Percentiles rank a stretch among this genome's conserved stretches.
Conservation (phyloP, 2,888 invertebrate genomes). For the Thalpophila matura region DNA sequence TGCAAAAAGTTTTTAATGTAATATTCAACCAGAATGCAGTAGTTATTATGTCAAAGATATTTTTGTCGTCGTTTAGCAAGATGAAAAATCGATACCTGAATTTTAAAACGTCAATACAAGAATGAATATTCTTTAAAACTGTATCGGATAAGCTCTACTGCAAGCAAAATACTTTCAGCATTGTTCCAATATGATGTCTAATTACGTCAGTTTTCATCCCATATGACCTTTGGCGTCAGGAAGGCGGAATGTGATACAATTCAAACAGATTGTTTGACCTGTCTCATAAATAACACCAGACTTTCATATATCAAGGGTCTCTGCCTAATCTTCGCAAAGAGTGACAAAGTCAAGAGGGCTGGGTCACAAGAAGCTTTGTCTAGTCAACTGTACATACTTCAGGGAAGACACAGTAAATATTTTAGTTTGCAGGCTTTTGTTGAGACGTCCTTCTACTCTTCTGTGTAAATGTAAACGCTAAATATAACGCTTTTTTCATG, state of each 20-base stretch:
- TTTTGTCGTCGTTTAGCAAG: too few species aligned
- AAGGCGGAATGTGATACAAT: constrained; percentile 19
- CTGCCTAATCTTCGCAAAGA: constrained; percentile 18
- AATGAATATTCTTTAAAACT: too few species aligned
- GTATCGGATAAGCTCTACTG: too few species aligned
- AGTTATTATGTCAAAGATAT: too few species aligned
- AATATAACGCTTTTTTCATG: neutral
- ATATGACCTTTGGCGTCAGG: neutral
- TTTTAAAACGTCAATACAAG: too few species aligned
- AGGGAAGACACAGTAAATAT: constrained; percentile 10
- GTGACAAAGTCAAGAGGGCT: constrained; percentile 12
- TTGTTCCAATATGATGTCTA: neutral
- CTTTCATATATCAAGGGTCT: constrained; percentile 17
- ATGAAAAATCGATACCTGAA: too few species aligned
- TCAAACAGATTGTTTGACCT: constrained; percentile 32
- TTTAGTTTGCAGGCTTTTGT: constrained; percentile 10
- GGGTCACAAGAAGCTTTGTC: constrained; percentile 25
- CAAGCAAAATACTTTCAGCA: too few species aligned
- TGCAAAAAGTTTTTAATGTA: too few species aligned
- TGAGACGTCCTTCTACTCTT: neutral
- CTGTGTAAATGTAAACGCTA: neutral
- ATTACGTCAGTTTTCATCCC: neutral
- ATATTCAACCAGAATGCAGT: too few species aligned
- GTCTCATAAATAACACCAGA: constrained; percentile 19
- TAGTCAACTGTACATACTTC: constrained; percentile 9